A percentile compares a stretch with the other conserved stretches of the same genome.
Evolutionary conservation across 2,797 vertebrate genomes (phyloP).

Genomic region (Potorous gilbertii): DNA sequence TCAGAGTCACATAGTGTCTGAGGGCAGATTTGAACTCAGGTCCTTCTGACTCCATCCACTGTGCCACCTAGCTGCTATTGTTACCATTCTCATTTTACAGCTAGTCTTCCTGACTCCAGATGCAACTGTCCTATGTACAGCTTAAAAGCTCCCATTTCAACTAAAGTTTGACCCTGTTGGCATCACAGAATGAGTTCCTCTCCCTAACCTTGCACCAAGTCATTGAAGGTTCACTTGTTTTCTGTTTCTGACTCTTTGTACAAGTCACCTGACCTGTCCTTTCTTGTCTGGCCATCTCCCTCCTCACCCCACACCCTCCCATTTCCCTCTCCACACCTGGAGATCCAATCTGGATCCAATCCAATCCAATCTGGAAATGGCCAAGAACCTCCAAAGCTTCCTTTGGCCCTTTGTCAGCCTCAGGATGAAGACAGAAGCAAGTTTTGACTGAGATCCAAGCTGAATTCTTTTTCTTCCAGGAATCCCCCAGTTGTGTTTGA

Average conservation of each 20-base stretch:
- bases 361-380: conserved; percentile 28
- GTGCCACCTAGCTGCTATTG: no score
- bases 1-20: neutral
- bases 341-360: conserved; percentile 31
- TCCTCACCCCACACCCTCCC: neutral
- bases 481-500: conserved; percentile 78
- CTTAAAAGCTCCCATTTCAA: neutral
- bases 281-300: neutral
- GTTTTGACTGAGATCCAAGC: conserved; percentile 76
- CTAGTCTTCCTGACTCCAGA: neutral
- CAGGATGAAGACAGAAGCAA: conserved; percentile 69
- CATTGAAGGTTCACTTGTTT: neutral
- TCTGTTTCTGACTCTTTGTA: neutral
- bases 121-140: neutral
- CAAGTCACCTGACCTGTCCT: neutral
- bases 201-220: neutral
- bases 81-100: no score
- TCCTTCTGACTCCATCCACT: neutral
- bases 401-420: conserved; percentile 27
- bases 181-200: neutral
- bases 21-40: neutral
- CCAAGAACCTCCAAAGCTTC: conserved; percentile 20
- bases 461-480: conserved; percentile 78
- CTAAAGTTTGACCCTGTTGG: neutral
- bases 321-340: neutral